Conservation (phyloP, 2,888 invertebrate genomes). For the Crepidodera aurea region DNA sequence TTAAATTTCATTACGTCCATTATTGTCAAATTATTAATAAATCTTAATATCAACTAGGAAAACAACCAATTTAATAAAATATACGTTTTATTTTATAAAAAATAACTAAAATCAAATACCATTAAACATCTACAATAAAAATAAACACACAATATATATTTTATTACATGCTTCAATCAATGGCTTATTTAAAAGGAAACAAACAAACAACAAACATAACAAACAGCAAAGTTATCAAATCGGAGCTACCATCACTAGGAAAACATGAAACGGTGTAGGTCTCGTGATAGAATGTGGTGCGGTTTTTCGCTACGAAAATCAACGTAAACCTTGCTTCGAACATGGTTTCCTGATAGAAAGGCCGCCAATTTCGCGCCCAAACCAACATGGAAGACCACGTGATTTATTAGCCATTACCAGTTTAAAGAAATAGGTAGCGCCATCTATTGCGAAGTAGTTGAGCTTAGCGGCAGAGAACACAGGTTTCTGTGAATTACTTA, state of each 20-base stretch:
- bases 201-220: neutral
- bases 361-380: conserved; percentile 51
- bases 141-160: no score
- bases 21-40: no score
- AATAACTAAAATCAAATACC: no score
- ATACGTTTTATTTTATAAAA: no score
- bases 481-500: no score
- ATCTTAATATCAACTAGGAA: no score
- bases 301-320: neutral
- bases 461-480: no score
- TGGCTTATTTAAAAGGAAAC: neutral
- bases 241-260: conserved; percentile 48
- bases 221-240: conserved; percentile 54
- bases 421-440: neutral
- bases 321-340: conserved; percentile 26
- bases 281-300: neutral
- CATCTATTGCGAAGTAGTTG: neutral
- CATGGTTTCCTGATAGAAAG: conserved; percentile 42
- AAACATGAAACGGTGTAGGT: conserved; percentile 28
- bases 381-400: conserved; percentile 31
- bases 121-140: no score
- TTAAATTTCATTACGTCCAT: no score
- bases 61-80: no score
- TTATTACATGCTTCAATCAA: no score
- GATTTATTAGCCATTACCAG: neutral